Evolutionary conservation across 2,888 invertebrate species (phyloP), one percentile per base, ranked within the genome.

Genomic region (Drosophila kambysellisi): DNA sequence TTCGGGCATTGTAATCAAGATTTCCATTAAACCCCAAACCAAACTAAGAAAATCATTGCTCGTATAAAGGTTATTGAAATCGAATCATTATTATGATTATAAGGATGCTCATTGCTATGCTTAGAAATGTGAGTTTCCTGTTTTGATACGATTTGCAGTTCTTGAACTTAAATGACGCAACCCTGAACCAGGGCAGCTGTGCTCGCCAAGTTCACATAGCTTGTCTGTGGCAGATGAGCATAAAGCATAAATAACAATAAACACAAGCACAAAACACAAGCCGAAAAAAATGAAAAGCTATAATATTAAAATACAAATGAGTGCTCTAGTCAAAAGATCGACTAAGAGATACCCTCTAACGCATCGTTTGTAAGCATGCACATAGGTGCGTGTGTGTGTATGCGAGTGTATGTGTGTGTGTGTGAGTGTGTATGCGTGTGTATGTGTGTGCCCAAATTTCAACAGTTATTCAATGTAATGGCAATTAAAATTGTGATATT

Each of bases 201-300:
- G 52, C 33, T 30, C 35, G 25, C 41, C 60, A 48, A 71, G 51
- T 51, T 60, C 35, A 50, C 7, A 33, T 29, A 12, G 51, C 37
- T 20, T 4, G 20, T 46, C 20, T 20, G 46, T 46, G 20, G 12
- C 46, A 25, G 46, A 46, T 7, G 46, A 46, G 53, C 52, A 12
- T 32, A 62, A 67, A 59, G 66, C 66, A 70, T 64, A 67, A 70
- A 67, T 61, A 66, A 66, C 68, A 79, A 72, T 66, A 75, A 78
- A 64, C 66, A 70, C 54, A 63, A 63, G 46, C 60, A 30, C 62
- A 69, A 72, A 64, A 65, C 62, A 41, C 25, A 25, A 59, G 66
- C 59, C 65, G 30, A 75, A 50, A 32, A 52, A 71, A 66, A 61
- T 62, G 15, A 68, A 78, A 67, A 76, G 62, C 65, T 70, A 63